Percentiles rank a stretch among this genome's conserved stretches.
Conservation (phyloP, 2,888 invertebrate species). For the Drosophila flavopinicola region DNA sequence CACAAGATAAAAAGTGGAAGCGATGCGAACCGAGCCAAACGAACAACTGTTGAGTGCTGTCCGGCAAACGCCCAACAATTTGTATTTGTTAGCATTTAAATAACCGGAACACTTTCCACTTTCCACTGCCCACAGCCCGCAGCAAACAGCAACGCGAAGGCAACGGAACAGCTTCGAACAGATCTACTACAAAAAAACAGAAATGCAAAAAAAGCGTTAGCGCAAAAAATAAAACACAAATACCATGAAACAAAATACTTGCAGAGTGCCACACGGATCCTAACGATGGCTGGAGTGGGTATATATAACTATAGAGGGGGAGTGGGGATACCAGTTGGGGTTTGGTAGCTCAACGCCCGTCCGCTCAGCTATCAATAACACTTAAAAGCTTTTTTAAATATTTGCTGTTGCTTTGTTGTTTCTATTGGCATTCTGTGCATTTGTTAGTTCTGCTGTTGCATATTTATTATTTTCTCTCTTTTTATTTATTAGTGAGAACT, state of each 20-base stretch:
- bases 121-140: constrained; percentile 18
- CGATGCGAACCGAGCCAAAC: constrained; percentile 53
- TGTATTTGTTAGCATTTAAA: constrained; percentile 79
- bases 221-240: too few species aligned
- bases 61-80: constrained; percentile 65
- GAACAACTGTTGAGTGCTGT: constrained; percentile 76
- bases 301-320: neutral
- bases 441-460: constrained; percentile 59
- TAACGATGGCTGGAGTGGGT: constrained; percentile 1
- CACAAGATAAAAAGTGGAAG: constrained; percentile 40
- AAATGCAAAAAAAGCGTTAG: constrained; percentile 43
- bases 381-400: constrained; percentile 78
- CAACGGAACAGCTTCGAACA: constrained; percentile 27
- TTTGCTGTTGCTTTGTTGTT: constrained; percentile 44
- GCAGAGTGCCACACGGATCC: constrained; percentile 16
- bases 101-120: constrained; percentile 69
- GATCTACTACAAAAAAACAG: constrained; percentile 49
- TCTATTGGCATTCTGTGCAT: constrained; percentile 49
- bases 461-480: constrained; percentile 62
- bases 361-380: constrained; percentile 74
- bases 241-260: constrained; percentile 45
- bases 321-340: neutral
- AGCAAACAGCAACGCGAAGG: constrained; percentile 33
- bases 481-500: constrained; percentile 68
- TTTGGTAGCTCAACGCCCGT: constrained; percentile 4